Base-by-base conservation (phyloP, 2,797 vertebrate genomes). In the Platyrinchus mystaceus region DNA sequence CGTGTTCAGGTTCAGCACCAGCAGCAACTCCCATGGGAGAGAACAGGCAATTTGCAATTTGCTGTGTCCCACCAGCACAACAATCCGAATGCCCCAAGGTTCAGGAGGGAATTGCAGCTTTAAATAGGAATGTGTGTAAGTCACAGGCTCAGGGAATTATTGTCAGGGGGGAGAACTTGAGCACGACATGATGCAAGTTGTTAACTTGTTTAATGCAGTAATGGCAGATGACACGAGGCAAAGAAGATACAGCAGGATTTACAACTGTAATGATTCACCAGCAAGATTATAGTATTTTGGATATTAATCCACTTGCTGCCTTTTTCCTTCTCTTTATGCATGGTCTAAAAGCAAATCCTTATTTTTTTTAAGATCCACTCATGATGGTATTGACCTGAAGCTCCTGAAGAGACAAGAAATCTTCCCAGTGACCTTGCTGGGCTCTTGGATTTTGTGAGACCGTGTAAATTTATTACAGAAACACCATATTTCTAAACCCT, bases 81-180 rank as follows among this genome's bases (percentile, higher is more conserved):
- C 3, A 2, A 37, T 46, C 37, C 43, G 37, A 32, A 36, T 6
- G n/a, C 32, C 37, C 66, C 62, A 32, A 32, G 0, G 0, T 4
- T 49, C 36, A 59, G 73, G 63, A 76, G 30, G 62, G 44, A 84
- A 49, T 63, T 75, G 27, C 32, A 66, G 21, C 10, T 94, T 39
- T n/a, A 85, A 91, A 43, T 39, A 22, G 2, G 5, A 0, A 0
- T 47, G 58, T 36, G 58, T 59, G 89, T 55, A 63, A 30, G 30
- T 39, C 41, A 26, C 2, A 3, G 19, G 16, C 26, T 84, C 49
- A 44, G 49, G 74, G 50, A 92, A n/a, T 66, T 15, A 4, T 30
- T 44, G 55, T 39, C 70, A 55, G 11, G 8, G n/a, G 30, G 47
- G 28, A 52, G 27, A 82, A 22, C n/a, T 74, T 43, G 24, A 5